Conservation (phyloP, 2,797 vertebrate genomes). For the Rhadinocentrus ornatus region DNA sequence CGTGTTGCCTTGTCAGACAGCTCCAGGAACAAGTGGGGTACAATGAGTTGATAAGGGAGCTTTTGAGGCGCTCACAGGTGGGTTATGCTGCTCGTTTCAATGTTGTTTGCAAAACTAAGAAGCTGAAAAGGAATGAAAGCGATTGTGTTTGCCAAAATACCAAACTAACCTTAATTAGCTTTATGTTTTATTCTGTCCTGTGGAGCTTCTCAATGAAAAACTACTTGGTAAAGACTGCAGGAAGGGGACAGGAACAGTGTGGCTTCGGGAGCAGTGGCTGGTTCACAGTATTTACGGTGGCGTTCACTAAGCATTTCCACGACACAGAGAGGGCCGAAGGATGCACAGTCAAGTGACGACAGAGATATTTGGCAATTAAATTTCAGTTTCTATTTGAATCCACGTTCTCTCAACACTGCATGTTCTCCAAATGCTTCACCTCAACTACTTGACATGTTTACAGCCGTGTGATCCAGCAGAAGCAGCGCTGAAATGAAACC, state of each 20-base stretch:
- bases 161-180: neutral
- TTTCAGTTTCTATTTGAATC: constrained; percentile 47
- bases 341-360: constrained; percentile 31
- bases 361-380: constrained; percentile 54
- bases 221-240: constrained; percentile 41
- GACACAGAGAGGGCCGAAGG: constrained; percentile 12
- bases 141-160: neutral
- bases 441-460: constrained; percentile 10
- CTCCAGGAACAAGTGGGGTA: too few species aligned
- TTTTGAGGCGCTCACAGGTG: too few species aligned
- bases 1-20: neutral
- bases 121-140: neutral
- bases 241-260: neutral
- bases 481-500: constrained; percentile 38
- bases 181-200: neutral
- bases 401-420: neutral
- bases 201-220: constrained; percentile 4
- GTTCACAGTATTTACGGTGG: constrained; percentile 61
- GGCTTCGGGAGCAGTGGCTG: constrained; percentile 26
- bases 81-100: too few species aligned
- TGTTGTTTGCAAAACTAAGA: too few species aligned
- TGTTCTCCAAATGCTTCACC: neutral
- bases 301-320: constrained; percentile 34
- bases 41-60: too few species aligned
- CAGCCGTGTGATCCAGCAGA: constrained; percentile 32